These are phyloP conservation scores for Willowsia nigromaculata DNA, from an alignment of 2,888 invertebrate genomes.

Conservation along the genomic window DNA sequence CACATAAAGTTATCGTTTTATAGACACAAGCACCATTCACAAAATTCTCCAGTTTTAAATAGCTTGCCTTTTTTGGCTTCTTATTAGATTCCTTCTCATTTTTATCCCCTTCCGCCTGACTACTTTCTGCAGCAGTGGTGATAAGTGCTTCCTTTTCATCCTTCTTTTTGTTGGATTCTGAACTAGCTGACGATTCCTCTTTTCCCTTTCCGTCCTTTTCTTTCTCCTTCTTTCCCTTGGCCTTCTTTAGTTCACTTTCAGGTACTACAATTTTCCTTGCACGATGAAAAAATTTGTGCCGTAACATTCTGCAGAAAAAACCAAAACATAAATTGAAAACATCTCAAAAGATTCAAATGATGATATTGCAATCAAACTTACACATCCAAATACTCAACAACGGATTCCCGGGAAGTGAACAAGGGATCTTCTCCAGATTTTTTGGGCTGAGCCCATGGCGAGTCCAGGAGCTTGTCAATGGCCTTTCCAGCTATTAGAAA, in stretches of 20 bases:
- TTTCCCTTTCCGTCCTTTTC: slow-evolving; percentile 80
- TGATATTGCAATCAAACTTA: slow-evolving; percentile 76
- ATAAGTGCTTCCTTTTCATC: slow-evolving; percentile 80
- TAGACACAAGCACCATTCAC: background rate
- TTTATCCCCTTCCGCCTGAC: slow-evolving; percentile 77
- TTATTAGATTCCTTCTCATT: slow-evolving; percentile 68
- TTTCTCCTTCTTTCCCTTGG: slow-evolving; percentile 81
- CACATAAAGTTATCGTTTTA: slow-evolving; percentile 25
- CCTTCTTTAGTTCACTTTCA: slow-evolving; percentile 84
- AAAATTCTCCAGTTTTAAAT: background rate
- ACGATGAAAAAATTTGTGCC: slow-evolving; percentile 97
- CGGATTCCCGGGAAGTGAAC: slow-evolving; percentile 90
- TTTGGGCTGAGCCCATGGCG: slow-evolving; percentile 88
- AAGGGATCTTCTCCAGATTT: slow-evolving; percentile 85
- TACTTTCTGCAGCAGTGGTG: slow-evolving; percentile 77
- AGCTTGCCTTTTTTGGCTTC: slow-evolving; percentile 74
- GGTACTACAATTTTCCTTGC: slow-evolving; percentile 92
- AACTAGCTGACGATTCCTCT: slow-evolving; percentile 81
- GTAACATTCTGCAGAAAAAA: slow-evolving; percentile 84
- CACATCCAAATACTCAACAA: slow-evolving; percentile 88
- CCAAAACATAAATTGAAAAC: background rate
- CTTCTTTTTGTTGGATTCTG: slow-evolving; percentile 81
- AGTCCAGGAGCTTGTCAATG: slow-evolving; percentile 93
- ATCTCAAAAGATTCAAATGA: background rate
- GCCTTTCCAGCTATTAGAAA: slow-evolving; percentile 87